Conservation (phyloP, 1,140 invertebrate genomes). For the Copidosoma floridanum region DNA sequence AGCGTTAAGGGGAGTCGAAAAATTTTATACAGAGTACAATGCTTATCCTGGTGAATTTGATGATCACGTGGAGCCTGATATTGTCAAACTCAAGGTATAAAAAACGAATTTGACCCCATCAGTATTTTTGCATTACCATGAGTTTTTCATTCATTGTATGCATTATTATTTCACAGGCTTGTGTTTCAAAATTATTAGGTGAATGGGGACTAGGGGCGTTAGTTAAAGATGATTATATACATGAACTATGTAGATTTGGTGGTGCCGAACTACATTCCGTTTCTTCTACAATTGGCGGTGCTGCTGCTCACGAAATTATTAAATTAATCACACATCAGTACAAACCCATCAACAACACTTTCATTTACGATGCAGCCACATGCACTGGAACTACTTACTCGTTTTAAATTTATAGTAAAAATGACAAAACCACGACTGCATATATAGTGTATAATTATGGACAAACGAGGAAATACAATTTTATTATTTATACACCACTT, state of each 20-base stretch:
- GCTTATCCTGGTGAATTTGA: constrained; percentile 87
- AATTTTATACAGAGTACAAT: constrained; percentile 85
- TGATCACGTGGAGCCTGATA: constrained; percentile 85
- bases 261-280: constrained; percentile 92
- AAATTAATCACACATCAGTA: constrained; percentile 98
- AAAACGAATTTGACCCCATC: no score
- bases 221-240: constrained; percentile 90
- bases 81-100: constrained; percentile 76
- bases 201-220: constrained; percentile 81
- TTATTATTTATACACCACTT: constrained; percentile 21
- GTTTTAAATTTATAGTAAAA: constrained; percentile 53
- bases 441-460: constrained; percentile 25
- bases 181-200: constrained; percentile 75
- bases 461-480: constrained; percentile 34
- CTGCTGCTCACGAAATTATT: constrained; percentile 93
- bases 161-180: constrained; percentile 55
- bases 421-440: constrained; percentile 17
- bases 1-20: constrained; percentile 84
- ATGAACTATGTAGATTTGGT: constrained; percentile 93
- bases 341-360: constrained; percentile 92
- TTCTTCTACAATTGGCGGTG: constrained; percentile 90
- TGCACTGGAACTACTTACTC: constrained; percentile 78
- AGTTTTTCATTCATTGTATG: neutral
- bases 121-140: no score
- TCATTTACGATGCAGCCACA: constrained; percentile 92